phyloP scores from a whole-genome alignment of 2,797 vertebrate genomes.

The Molothrus ater region DNA sequence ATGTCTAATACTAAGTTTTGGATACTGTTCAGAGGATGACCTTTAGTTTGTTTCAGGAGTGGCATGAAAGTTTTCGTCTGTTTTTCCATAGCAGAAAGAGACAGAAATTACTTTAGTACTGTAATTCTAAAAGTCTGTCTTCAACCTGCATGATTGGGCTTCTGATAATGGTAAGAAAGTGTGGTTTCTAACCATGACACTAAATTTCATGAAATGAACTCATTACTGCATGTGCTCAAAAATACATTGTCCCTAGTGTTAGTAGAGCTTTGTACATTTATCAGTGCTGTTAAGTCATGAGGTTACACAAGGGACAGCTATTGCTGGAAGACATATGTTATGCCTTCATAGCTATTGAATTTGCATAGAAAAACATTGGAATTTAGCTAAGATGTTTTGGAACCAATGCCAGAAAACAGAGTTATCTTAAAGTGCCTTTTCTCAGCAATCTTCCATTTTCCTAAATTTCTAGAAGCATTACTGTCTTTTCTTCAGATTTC shows the following conservation, averaged over 20 bases:
- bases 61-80: constrained; percentile 5
- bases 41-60: constrained; percentile 46
- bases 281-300: not conserved
- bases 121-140: not conserved
- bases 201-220: not conserved
- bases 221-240: not conserved
- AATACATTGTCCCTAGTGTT: not conserved
- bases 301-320: not conserved
- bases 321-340: not conserved
- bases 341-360: not conserved
- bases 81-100: not conserved
- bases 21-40: constrained; percentile 50
- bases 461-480: not conserved
- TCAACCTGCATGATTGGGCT: not conserved
- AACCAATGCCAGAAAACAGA: not conserved
- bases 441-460: not conserved
- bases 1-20: constrained; percentile 30
- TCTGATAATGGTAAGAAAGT: not conserved
- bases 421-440: not conserved
- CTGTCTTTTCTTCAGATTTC: not conserved
- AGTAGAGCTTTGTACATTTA: not conserved
- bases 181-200: not conserved
- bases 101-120: not conserved
- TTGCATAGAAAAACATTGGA: not conserved
- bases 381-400: not conserved